Conservation (phyloP, 2,888 invertebrate species). For the Sphaerolaimus hirsutus region DNA sequence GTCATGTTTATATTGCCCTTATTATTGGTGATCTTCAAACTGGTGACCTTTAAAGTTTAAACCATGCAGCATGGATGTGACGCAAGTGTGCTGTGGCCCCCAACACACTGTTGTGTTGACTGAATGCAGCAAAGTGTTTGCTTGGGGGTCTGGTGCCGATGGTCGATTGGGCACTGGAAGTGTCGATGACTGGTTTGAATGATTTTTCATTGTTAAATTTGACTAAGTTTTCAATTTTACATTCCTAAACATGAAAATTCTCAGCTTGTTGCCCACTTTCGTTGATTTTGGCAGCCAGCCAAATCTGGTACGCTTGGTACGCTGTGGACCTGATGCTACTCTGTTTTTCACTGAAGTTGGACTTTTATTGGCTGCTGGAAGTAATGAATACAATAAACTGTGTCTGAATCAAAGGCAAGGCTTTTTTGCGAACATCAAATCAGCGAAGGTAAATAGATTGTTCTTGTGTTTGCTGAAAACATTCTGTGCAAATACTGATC, state of each 20-base stretch:
- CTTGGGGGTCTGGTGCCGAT: constrained; percentile 40
- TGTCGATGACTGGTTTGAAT: constrained; percentile 30
- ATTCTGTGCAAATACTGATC: too few species aligned
- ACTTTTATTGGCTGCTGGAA: constrained; percentile 40
- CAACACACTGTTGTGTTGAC: constrained; percentile 42
- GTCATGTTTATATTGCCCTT: constrained; percentile 3
- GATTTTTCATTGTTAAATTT: constrained; percentile 7
- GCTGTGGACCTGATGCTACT: constrained; percentile 40
- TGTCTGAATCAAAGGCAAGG: constrained; percentile 35
- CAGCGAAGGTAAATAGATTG: neutral
- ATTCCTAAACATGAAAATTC: neutral
- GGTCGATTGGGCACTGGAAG: constrained; percentile 38
- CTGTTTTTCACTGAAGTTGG: constrained; percentile 39
- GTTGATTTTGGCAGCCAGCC: too few species aligned
- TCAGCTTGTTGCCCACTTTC: too few species aligned
- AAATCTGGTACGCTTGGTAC: constrained; percentile 34
- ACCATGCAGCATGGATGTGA: constrained; percentile 35
- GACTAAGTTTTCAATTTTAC: neutral
- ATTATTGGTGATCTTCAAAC: neutral
- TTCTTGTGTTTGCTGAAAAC: too few species aligned
- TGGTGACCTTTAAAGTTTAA: neutral
- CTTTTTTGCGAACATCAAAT: constrained; percentile 29
- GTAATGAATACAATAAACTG: constrained; percentile 39
- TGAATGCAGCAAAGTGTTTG: constrained; percentile 38
- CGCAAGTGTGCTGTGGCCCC: constrained; percentile 38